phyloP scores from a whole-genome alignment of 2,888 invertebrate genomes.

The Lepidocyrtinus sp. region DNA sequence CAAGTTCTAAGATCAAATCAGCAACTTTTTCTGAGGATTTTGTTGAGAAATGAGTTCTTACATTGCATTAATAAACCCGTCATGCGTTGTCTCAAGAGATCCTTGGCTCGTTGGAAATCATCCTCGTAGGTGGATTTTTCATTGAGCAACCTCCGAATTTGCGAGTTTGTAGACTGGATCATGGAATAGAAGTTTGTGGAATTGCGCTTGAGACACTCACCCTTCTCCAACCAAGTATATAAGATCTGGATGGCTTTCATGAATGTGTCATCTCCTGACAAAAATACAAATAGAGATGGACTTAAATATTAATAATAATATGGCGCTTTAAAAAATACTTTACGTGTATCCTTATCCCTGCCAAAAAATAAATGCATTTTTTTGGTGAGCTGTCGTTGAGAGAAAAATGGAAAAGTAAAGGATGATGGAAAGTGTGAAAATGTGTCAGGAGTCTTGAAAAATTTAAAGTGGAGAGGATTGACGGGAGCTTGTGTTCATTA shows the following conservation, averaged over 20 bases:
- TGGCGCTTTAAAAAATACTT: too few relatives aligned
- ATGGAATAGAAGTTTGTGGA: conserved; percentile 94
- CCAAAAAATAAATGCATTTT: too few relatives aligned
- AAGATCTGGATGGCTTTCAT: conserved; percentile 88
- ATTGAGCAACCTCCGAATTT: conserved; percentile 86
- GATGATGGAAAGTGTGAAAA: background rate
- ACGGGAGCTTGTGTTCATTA: conserved; percentile 29
- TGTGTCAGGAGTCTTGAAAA: too few relatives aligned
- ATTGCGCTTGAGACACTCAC: conserved; percentile 93
- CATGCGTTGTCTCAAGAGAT: conserved; percentile 87
- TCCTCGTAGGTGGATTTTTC: conserved; percentile 92
- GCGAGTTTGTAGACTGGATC: conserved; percentile 95
- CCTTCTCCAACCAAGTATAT: conserved; percentile 93
- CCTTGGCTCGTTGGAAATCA: conserved; percentile 87
- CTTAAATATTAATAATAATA: too few relatives aligned
- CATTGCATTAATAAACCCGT: conserved; percentile 91
- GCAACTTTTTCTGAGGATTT: too few relatives aligned
- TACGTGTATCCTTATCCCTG: too few relatives aligned
- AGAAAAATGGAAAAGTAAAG: conserved; percentile 37
- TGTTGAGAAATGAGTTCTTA: too few relatives aligned
- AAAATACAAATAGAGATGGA: conserved; percentile 22
- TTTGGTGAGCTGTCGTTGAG: background rate
- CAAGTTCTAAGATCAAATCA: too few relatives aligned
- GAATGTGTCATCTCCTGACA: conserved; percentile 81
- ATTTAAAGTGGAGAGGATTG: conserved; percentile 23